These are phyloP conservation scores for Miltochrista miniata DNA, from an alignment of 2,888 invertebrate genomes.

Conservation along the genomic window DNA sequence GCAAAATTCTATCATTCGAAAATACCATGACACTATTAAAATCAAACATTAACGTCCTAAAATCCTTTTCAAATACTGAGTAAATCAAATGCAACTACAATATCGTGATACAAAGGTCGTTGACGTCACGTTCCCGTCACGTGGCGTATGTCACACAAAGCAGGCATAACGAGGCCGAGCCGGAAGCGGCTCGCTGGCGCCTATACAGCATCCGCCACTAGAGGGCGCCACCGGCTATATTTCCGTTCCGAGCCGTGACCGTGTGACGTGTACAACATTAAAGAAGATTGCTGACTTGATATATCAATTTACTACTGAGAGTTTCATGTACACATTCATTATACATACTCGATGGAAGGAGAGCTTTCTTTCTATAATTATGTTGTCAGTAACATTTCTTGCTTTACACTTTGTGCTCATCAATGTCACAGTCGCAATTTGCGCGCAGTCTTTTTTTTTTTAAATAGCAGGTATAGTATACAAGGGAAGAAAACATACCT, in stretches of 20 bases:
- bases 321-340: background rate
- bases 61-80: conserved; percentile 29
- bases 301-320: conserved; percentile 20
- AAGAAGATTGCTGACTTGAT: conserved; percentile 13
- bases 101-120: conserved; percentile 49
- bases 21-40: too few species aligned
- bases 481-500: too few species aligned
- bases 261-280: conserved; percentile 25
- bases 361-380: too few species aligned
- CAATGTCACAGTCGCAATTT: too few species aligned
- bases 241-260: conserved; percentile 48
- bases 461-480: too few species aligned
- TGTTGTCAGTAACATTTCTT: too few species aligned
- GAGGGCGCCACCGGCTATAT: conserved; percentile 59
- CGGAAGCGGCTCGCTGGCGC: conserved; percentile 62
- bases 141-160: conserved; percentile 50
- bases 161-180: conserved; percentile 65
- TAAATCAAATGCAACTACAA: conserved; percentile 40
- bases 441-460: too few species aligned
- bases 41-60: conserved; percentile 8
- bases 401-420: too few species aligned
- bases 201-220: conserved; percentile 53
- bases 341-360: background rate
- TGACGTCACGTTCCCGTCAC: conserved; percentile 34
- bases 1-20: too few species aligned